A percentile compares a stretch with the other conserved stretches of the same genome.
Evolutionary conservation across 2,113 vertebrate genomes (phyloP).

Genomic region (Pollachius pollachius): DNA sequence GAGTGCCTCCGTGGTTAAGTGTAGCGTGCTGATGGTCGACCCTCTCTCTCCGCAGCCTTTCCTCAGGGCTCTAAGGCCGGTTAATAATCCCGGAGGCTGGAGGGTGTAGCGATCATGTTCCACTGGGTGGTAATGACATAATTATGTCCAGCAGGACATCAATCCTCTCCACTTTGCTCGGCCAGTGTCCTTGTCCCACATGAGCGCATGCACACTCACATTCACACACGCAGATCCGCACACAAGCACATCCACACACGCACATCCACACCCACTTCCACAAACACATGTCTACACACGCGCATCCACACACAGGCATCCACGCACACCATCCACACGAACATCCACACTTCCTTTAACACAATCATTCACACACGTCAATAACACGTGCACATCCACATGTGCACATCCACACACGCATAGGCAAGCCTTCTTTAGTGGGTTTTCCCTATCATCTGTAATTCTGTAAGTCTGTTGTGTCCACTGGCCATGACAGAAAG

Average conservation of each 20-base stretch:
- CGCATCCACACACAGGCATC: neutral
- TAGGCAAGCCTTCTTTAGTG: too few species aligned
- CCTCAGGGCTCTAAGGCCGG: constrained; percentile 7
- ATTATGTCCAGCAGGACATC: constrained; percentile 52
- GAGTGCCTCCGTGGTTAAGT: too few species aligned
- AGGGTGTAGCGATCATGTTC: constrained; percentile 59
- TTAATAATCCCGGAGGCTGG: constrained; percentile 51
- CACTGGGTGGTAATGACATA: constrained; percentile 61
- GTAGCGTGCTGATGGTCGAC: constrained; percentile 12
- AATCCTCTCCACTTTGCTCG: constrained; percentile 54
- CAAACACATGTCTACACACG: neutral
- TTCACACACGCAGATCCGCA: neutral
- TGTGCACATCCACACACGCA: neutral
- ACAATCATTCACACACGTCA: neutral
- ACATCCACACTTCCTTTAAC: neutral
- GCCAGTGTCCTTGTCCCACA: constrained; percentile 51
- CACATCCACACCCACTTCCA: neutral
- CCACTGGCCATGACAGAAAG: too few species aligned
- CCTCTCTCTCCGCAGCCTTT: constrained; percentile 17
- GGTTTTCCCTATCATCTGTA: too few species aligned
- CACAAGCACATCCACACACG: neutral
- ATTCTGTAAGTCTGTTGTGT: too few species aligned
- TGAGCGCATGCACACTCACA: neutral
- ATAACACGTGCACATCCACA: neutral
- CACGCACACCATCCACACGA: neutral